Evolutionary conservation across 2,888 invertebrate genomes (phyloP), one percentile per base, ranked within the genome.

Genomic region (Euplagia quadripunctaria): DNA sequence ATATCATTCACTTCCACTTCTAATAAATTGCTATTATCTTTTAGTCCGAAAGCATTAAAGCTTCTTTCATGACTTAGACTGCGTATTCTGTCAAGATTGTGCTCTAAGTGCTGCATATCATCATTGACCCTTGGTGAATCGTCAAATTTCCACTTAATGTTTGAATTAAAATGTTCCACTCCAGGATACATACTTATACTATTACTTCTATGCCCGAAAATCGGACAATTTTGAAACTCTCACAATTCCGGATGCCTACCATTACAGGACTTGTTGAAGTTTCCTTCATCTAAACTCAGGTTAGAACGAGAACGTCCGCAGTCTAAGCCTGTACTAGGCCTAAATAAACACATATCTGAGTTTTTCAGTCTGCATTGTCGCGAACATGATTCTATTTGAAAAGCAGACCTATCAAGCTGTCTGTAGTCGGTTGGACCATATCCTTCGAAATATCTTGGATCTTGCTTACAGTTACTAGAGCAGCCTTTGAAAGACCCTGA

Each of bases 151-250:
- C 96, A 96, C 81, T 95, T 94, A 71, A 96, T 93, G 79, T 94
- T 95, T 43, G 96, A 93, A 86, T 94, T 95, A 84, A 96, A 96
- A 86, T 94, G 94, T 88, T 96, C 96, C 49, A 95, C 88, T n/a
- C 94, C 94, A 8, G 96, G 94, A 83, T 95, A 96, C 85, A 95
- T 90, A 67, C 94, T 92, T 89, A 96, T 90, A 83, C 96, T 96
- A 92, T 96, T 96, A 82, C 96, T 96, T 92, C 96, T 95, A 86
- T 96, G 96, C 91, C 96, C 96, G 93, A 94, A 94, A 79, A 95
- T 93, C 94, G 95, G 96, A 87, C 96, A 96, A 83, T 94, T 94
- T 86, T 93, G 94, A 89, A 91, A 96, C 81, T 96, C 96, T 96
- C 96, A 96, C 96, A 96, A 96, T 81, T 96, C 96, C 71, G 95